Percentiles rank a stretch among this genome's conserved stretches.
Conservation (phyloP, 2,113 vertebrate species). For the Ceratotherium simum region DNA sequence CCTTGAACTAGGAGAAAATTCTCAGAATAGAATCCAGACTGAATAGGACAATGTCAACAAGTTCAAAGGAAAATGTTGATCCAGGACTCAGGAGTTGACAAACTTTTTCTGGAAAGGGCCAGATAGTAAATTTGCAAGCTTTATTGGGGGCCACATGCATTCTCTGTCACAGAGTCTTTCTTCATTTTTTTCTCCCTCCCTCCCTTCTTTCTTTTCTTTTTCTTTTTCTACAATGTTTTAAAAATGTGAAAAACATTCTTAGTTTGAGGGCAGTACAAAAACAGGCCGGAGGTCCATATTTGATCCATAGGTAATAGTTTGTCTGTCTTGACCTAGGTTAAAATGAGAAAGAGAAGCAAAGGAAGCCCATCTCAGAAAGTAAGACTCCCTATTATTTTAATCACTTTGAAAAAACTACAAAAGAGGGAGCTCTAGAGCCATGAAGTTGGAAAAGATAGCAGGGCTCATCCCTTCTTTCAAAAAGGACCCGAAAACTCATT, state of each 20-base stretch:
- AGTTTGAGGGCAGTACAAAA: not conserved
- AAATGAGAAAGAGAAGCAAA: not conserved
- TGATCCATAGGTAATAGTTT: not conserved
- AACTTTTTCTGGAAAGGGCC: not conserved
- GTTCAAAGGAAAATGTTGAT: not conserved
- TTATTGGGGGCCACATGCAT: not conserved
- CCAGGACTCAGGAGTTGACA: not conserved
- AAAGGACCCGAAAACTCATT: not conserved
- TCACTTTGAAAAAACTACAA: constrained; percentile 23
- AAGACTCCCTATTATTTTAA: not conserved
- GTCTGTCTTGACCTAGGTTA: not conserved
- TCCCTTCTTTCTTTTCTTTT: not conserved
- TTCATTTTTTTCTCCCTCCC: not conserved
- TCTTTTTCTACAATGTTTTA: not conserved
- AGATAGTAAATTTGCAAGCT: not conserved
- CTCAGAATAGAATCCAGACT: not conserved
- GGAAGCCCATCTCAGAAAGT: not conserved
- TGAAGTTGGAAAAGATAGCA: not conserved
- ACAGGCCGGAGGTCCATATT: not conserved
- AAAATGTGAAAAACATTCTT: not conserved
- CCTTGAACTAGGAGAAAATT: not conserved
- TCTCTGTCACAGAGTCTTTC: not conserved
- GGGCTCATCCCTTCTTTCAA: not conserved
- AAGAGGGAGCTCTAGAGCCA: constrained; percentile 28
- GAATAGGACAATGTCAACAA: not conserved